Base-by-base conservation (phyloP, 2,888 invertebrate genomes). In the Ellobium chinense region DNA sequence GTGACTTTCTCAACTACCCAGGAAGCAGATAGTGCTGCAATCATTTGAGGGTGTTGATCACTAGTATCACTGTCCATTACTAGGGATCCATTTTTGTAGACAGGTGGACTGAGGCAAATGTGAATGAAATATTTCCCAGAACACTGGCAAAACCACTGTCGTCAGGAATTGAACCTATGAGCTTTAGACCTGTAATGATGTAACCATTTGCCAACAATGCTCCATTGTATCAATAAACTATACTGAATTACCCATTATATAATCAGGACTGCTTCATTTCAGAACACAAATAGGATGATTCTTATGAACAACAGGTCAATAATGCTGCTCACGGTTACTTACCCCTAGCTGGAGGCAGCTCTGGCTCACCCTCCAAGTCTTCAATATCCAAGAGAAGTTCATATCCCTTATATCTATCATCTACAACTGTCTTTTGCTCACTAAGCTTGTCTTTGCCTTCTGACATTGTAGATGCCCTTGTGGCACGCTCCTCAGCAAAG, bases 381-480 rank as follows among this genome's bases (percentile, higher is more conserved):
- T 87, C 87, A 21, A 83, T 75, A 68, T 90, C 88, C 12, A 91
- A 83, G 62, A 92, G 82, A 12, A 87, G 82, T 80, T 91, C 90
- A 78, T 89, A 91, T 1, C 90, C 91, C 72, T 88, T 85, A 77
- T 90, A 91, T 54, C 84, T 85, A 24, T 85, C 85, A 29, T 46
- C 58, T 5, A 27, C 29, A 9, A 31, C 29, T 24, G 34, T 21
- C 24, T 9, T n/a, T 46, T 5, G 27, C 0, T 39, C 62, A 7
- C n/a, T 46, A 1, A 29, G 29, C n/a, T 46, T 29, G 24, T 62
- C 18, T 36, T 74, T 24, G n/a, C n/a, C n/a, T n/a, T n/a, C n/a
- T n/a, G n/a, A n/a, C n/a, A n/a, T n/a, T n/a, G n/a, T n/a, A n/a
- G n/a, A n/a, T n/a, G n/a, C n/a, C n/a, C n/a, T n/a, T n/a, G n/a